Evolutionary conservation across 2,797 vertebrate genomes (phyloP).

Genomic region (Tachyglossus aculeatus): DNA sequence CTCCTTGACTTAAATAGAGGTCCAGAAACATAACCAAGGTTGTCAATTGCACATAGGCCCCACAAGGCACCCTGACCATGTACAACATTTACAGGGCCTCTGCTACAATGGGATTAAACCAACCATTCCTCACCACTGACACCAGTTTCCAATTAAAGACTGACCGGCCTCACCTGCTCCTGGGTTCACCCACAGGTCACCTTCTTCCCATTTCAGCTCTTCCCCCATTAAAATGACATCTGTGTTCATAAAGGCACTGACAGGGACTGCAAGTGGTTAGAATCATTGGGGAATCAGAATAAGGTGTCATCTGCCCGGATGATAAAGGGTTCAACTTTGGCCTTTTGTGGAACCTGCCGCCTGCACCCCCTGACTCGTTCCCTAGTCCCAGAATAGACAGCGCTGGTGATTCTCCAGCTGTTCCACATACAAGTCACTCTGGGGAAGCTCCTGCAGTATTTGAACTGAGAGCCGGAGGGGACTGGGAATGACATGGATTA

Average conservation of each 20-base stretch:
- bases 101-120: constrained; percentile 78
- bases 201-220: constrained; percentile 68
- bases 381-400: constrained; percentile 52
- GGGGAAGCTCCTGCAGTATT: no score
- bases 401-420: constrained; percentile 36
- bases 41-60: constrained; percentile 68
- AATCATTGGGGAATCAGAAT: constrained; percentile 70
- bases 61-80: constrained; percentile 57
- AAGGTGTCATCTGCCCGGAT: constrained; percentile 59
- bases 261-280: constrained; percentile 57
- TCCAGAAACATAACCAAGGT: constrained; percentile 57
- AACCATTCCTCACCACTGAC: constrained; percentile 77
- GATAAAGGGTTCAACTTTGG: constrained; percentile 64
- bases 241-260: constrained; percentile 68
- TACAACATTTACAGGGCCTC: constrained; percentile 68
- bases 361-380: constrained; percentile 39
- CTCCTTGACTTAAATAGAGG: constrained; percentile 51
- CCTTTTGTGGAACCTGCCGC: constrained; percentile 55
- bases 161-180: constrained; percentile 80
- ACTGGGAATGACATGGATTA: no score
- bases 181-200: constrained; percentile 85
- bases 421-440: constrained; percentile 24
- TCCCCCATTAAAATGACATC: constrained; percentile 71
- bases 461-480: no score
- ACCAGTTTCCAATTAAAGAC: constrained; percentile 82